Evolutionary conservation across 2,888 invertebrate species (phyloP).

Genomic region (Himalopsyche anomala): DNA sequence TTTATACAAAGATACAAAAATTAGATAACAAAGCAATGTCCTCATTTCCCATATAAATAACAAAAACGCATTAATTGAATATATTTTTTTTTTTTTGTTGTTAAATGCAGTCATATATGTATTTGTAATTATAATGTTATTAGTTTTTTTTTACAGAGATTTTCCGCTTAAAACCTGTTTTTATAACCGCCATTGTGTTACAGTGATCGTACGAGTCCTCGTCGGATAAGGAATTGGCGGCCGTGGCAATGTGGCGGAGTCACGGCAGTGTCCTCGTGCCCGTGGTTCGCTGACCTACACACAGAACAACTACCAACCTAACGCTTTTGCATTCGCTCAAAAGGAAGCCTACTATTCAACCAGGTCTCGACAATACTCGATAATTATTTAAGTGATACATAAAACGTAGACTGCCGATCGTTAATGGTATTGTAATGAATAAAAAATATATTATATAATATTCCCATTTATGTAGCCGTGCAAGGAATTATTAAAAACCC

Average conservation of each 20-base stretch:
- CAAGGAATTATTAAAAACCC: too few relatives aligned
- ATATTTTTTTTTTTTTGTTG: background rate
- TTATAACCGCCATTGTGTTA: background rate
- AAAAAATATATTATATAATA: too few relatives aligned
- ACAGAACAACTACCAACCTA: constrained; percentile 15
- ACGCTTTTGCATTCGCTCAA: background rate
- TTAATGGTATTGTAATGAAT: too few relatives aligned
- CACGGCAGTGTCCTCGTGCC: constrained; percentile 54
- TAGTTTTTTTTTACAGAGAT: background rate
- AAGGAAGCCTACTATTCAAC: too few relatives aligned
- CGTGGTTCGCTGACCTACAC: constrained; percentile 59
- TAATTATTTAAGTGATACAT: too few relatives aligned
- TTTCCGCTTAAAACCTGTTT: background rate
- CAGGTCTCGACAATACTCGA: too few relatives aligned
- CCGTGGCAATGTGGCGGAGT: constrained; percentile 47
- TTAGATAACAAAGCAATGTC: too few relatives aligned
- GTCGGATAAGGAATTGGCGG: constrained; percentile 51
- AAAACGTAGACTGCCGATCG: too few relatives aligned
- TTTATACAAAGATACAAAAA: too few relatives aligned
- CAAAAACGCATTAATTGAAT: too few relatives aligned
- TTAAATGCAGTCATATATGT: background rate
- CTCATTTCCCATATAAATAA: too few relatives aligned
- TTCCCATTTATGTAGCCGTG: too few relatives aligned
- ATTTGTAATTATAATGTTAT: background rate
- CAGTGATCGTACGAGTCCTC: constrained; percentile 25